A percentile compares a stretch with the other conserved stretches of the same genome.
These are phyloP conservation scores for Ichneumon xanthorius DNA, from an alignment of 2,888 invertebrate species.

Conservation along the genomic window DNA sequence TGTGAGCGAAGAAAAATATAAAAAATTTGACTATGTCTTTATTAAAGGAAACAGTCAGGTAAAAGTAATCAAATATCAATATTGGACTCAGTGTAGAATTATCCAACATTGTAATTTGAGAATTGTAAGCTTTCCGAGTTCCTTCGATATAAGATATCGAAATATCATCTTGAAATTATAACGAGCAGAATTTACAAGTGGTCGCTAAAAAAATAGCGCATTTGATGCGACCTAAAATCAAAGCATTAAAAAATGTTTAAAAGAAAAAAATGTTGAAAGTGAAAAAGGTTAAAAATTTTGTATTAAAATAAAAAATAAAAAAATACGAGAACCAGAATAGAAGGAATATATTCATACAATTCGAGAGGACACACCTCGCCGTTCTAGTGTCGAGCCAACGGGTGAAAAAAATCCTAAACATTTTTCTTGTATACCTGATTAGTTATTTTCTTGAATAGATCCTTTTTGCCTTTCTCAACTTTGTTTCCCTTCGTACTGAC, in stretches of 20 bases:
- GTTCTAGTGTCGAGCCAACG: neutral
- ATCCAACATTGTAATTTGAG: no score
- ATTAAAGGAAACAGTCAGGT: neutral
- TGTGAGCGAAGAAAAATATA: neutral
- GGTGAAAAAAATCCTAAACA: neutral
- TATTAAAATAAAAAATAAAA: no score
- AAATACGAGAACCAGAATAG: neutral
- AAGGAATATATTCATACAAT: slow-evolving; percentile 12
- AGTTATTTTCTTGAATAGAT: slow-evolving; percentile 95
- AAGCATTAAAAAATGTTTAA: no score
- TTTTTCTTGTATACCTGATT: slow-evolving; percentile 87
- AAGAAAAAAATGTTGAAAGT: no score
- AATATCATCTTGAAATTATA: no score
- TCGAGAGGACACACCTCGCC: neutral
- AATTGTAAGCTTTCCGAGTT: no score
- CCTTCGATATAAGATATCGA: no score
- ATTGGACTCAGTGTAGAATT: neutral
- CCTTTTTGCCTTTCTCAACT: slow-evolving; percentile 95
- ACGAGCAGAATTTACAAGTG: no score
- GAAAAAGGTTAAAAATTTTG: neutral
- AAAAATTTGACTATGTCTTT: neutral
- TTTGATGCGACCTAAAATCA: no score
- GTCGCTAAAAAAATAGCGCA: no score
- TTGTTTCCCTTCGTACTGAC: slow-evolving; percentile 90
- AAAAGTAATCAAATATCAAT: neutral